Percentiles rank a stretch among this genome's conserved stretches.
phyloP scores from a whole-genome alignment of 1,140 invertebrate species.

The Drosophila melanogaster region DNA sequence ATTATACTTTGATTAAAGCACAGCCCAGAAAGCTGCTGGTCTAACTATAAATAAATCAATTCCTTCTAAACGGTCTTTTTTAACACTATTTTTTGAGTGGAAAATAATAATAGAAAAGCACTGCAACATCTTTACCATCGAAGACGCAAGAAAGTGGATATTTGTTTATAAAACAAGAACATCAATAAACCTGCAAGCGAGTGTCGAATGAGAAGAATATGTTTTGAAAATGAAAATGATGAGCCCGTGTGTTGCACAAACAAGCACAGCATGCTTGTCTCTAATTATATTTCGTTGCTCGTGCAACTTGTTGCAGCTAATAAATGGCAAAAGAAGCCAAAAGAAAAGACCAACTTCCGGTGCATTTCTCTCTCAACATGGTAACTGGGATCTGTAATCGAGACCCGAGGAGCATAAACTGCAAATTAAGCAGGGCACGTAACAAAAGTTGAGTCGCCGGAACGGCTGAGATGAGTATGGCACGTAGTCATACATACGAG shows the following conservation, averaged over 20 bases:
- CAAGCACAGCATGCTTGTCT: conserved; percentile 24
- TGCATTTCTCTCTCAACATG: conserved; percentile 45
- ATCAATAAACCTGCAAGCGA: not conserved
- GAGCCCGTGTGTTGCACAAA: conserved; percentile 42
- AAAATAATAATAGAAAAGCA: not conserved
- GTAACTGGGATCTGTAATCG: conserved; percentile 43
- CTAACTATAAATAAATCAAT: too few species aligned
- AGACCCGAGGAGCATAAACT: conserved; percentile 57
- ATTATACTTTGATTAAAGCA: too few species aligned
- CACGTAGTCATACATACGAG: conserved; percentile 20
- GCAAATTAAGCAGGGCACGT: conserved; percentile 74
- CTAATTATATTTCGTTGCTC: conserved; percentile 8
- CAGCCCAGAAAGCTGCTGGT: too few species aligned
- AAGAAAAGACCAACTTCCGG: conserved; percentile 27
- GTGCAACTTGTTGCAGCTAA: conserved; percentile 67
- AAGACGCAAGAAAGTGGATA: too few species aligned
- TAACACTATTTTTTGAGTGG: too few species aligned
- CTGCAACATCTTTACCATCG: not conserved
- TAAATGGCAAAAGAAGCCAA: conserved; percentile 33
- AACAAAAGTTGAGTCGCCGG: conserved; percentile 54
- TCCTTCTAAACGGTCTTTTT: too few species aligned
- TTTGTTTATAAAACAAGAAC: not conserved
- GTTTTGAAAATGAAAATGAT: conserved; percentile 8
- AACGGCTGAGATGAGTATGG: conserved; percentile 17
- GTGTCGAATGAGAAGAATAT: not conserved